A percentile compares a stretch with the other conserved stretches of the same genome.
These are phyloP conservation scores for Drosophila monieri DNA, from an alignment of 2,888 invertebrate species.

Conservation along the genomic window DNA sequence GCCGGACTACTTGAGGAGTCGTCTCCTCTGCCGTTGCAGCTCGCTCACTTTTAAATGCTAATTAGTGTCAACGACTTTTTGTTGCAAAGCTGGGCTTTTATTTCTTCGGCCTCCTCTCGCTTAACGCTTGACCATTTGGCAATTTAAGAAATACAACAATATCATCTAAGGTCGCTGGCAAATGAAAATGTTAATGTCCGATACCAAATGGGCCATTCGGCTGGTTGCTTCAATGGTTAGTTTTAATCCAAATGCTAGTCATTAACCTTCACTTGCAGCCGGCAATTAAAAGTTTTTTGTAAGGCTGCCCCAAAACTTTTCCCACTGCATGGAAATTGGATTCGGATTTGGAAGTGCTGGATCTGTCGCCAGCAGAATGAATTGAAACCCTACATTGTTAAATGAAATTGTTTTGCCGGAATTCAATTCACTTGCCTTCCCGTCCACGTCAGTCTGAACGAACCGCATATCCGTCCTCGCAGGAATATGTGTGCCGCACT, in stretches of 20 bases:
- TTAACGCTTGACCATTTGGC: constrained; percentile 62
- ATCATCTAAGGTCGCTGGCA: constrained; percentile 41
- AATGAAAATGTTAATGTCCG: constrained; percentile 37
- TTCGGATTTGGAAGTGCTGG: constrained; percentile 13
- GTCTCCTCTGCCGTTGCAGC: constrained; percentile 22
- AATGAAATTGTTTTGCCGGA: background rate
- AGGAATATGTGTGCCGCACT: background rate
- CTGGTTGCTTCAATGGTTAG: constrained; percentile 6
- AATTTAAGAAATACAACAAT: constrained; percentile 37
- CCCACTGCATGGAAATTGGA: constrained; percentile 18
- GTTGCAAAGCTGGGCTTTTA: constrained; percentile 11
- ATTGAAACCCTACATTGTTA: background rate
- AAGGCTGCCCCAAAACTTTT: constrained; percentile 19
- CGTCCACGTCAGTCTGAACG: background rate
- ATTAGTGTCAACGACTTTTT: constrained; percentile 74
- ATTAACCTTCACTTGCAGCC: constrained; percentile 43
- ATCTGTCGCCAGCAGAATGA: constrained; percentile 9
- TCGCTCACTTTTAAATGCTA: constrained; percentile 66
- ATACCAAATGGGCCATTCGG: constrained; percentile 2
- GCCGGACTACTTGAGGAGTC: constrained; percentile 15
- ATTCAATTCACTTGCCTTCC: constrained; percentile 1
- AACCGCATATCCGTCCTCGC: background rate
- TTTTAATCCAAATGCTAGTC: constrained; percentile 23
- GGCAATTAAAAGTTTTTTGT: constrained; percentile 35
- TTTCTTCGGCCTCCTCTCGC: constrained; percentile 25